Percentiles rank a stretch among this genome's conserved stretches.
Conservation (phyloP, 2,888 invertebrate species). For the Limnephilus rhombicus region DNA sequence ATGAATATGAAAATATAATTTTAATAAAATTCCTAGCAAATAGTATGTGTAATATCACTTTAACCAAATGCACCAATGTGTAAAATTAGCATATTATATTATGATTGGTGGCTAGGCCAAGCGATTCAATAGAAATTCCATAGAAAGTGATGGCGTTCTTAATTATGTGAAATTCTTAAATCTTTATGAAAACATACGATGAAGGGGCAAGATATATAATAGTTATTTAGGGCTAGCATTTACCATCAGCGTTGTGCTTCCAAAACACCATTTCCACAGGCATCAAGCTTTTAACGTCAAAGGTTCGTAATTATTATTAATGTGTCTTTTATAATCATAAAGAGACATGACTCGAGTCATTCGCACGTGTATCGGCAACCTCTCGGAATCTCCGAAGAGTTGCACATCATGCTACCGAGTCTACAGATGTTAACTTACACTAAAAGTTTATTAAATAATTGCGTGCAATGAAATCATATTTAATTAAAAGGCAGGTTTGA, state of each 20-base stretch:
- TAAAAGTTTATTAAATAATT: constrained; percentile 46
- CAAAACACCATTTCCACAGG: background rate
- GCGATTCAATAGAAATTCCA: constrained; percentile 34
- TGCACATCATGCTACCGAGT: constrained; percentile 39
- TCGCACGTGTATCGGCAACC: constrained; percentile 25
- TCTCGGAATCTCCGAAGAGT: background rate
- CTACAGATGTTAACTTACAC: constrained; percentile 54
- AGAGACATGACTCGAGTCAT: background rate
- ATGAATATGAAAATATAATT: constrained; percentile 34
- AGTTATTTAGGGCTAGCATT: background rate
- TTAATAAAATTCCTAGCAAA: constrained; percentile 31
- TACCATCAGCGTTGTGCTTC: background rate
- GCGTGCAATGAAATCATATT: constrained; percentile 20
- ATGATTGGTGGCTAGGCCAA: constrained; percentile 35
- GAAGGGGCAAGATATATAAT: background rate
- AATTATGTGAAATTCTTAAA: background rate
- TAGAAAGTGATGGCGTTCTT: constrained; percentile 28
- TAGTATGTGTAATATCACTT: constrained; percentile 38
- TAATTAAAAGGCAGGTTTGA: constrained; percentile 61
- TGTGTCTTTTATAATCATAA: background rate
- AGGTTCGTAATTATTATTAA: background rate
- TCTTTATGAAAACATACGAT: background rate
- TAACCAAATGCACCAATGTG: constrained; percentile 46
- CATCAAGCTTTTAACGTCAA: background rate
- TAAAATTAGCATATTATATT: constrained; percentile 15